phyloP scores from a whole-genome alignment of 2,113 vertebrate genomes.

The Chelonoidis abingdonii region DNA sequence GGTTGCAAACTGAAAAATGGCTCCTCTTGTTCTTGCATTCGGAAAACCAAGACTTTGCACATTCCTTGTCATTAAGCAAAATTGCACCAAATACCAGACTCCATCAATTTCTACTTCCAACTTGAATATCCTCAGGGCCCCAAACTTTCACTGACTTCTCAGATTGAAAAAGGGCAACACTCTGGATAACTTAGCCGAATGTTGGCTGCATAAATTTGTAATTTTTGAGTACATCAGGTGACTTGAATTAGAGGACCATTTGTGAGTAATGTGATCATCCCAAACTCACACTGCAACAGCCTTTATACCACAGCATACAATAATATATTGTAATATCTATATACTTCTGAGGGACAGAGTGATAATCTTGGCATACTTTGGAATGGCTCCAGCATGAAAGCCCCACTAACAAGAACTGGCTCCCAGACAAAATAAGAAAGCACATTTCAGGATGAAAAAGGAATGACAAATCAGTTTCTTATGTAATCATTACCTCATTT shows the following conservation, averaged over 20 bases:
- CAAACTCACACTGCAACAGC: not conserved
- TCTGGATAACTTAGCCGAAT: not conserved
- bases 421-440: slow-evolving; percentile 25
- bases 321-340: not conserved
- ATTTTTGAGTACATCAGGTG: not conserved
- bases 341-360: not conserved
- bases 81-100: not conserved
- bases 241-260: not conserved
- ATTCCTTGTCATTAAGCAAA: not conserved
- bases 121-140: not conserved
- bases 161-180: not conserved
- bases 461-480: slow-evolving; percentile 11
- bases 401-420: slow-evolving; percentile 36
- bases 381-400: not conserved
- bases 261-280: not conserved
- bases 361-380: slow-evolving; percentile 25
- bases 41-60: not conserved
- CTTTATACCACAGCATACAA: not conserved
- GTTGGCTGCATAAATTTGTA: not conserved
- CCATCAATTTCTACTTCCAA: not conserved
- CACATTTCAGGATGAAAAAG: not conserved
- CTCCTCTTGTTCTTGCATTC: not conserved
- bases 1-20: not conserved
- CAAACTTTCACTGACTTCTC: not conserved
- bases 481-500: slow-evolving; percentile 44